Base-by-base conservation (phyloP, 2,113 vertebrate species). In the Chaenogobius annularis region DNA sequence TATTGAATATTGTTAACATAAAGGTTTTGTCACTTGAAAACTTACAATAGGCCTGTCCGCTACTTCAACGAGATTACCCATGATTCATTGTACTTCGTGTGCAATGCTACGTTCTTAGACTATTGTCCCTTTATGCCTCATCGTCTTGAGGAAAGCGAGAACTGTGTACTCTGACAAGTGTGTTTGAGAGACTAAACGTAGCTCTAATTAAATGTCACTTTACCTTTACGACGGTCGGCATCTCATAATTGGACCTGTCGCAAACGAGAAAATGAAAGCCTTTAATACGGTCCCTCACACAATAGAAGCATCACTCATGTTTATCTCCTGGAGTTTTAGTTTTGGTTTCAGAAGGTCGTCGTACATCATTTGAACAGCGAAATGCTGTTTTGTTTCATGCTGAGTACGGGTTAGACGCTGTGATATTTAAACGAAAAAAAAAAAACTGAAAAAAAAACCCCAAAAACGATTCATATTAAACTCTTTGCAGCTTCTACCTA, bases 211-310 rank as follows among this genome's bases (percentile, higher is more conserved):
- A 78, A 72, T 40, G 31, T 14, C 52, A 26, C 1, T 1, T 22
- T n/a, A 61, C 22, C 48, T 52, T 43, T 74, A 76, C 72, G 46
- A 74, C 11, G 11, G 22, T 3, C 26, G 71, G 64, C 46, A 1
- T 80, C 64, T 61, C 74, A 69, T 83, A 80, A 83, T 73, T 72
- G 64, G 61, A 63, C 5, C 23, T 68, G 68, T 68, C 35, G 0
- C 19, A 1, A 7, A 68, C 47, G 68, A 66, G 72, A 12, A 13
- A 71, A 7, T 47, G 17, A 47, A 37, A 13, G 47, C 47, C 11
- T 9, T 4, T 61, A 22, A 70, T 46, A 54, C 26, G 44, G 63
- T 20, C 23, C 40, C 10, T n/a, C 10, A 3, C 10, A 14, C 17
- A 22, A 75, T 77, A 26, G 65, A 77, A 71, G 19, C 14, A 43